Evolutionary conservation across 2,113 vertebrate genomes (phyloP), one percentile per base, ranked within the genome.

Genomic region (Thermophis baileyi): DNA sequence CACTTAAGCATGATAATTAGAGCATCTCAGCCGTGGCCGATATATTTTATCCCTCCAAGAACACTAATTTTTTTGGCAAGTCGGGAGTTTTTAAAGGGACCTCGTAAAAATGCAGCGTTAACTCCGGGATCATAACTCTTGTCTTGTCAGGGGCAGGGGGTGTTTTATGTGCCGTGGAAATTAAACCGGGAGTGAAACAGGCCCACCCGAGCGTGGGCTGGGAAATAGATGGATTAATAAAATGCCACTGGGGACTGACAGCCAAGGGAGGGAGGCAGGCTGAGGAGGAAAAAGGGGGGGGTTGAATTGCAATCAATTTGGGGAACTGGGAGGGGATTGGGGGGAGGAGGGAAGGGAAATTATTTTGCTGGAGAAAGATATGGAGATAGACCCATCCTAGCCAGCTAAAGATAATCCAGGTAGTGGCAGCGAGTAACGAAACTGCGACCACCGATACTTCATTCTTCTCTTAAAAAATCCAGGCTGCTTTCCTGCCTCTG

Each of bases 131-230:
- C 87, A 30, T 97, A 97, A 96, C 69, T 97, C 96, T 94, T 95
- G 74, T 92, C 47, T 81, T 96, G 96, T 97, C 97, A 96, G 95
- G 92, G 47, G 47, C 1, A 3, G 91, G 92, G 91, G 94, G 95
- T 96, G 92, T 94, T 97, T 97, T 96, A 97, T 96, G 95, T 94
- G 89, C 95, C 96, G 69, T 96, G 95, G 95, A 97, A 96, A 96
- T 97, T 96, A 96, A 96, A 96, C 94, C 8, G 49, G 94, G 95
- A 95, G 95, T 97, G 96, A 96, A 97, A 74, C 89, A 95, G 92
- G 95, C 81, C 91, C 94, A 94, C 95, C 89, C 93, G 94, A 93
- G 91, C 93, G 81, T 18, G 89, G 95, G 94, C 92, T 95, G 94
- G 0, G 7, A 94, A 96, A 95, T 89, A 93, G 90, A 93, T 92